These are phyloP conservation scores for Anoplius nigerrimus DNA, from an alignment of 2,888 invertebrate genomes.

Conservation along the genomic window DNA sequence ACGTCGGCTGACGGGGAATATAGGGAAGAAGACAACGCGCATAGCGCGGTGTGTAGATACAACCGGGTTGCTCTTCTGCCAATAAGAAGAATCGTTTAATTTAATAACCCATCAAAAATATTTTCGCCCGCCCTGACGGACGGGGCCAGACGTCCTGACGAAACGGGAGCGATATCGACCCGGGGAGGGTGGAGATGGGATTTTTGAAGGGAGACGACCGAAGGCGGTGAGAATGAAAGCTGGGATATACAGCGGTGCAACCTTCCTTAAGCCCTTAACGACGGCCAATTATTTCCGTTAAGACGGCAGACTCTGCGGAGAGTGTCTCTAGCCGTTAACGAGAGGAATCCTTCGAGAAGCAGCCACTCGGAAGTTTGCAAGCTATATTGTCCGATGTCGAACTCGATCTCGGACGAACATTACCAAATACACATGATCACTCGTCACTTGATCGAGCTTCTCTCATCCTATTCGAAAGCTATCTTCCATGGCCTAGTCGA, in stretches of 20 bases:
- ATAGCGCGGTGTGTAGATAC: slow-evolving; percentile 38
- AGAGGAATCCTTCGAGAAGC: slow-evolving; percentile 34
- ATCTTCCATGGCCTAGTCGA: too few species aligned
- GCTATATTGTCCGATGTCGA: too few species aligned
- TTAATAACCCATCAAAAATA: slow-evolving; percentile 71
- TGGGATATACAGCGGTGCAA: slow-evolving; percentile 31
- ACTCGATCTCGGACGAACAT: too few species aligned
- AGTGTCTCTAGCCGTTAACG: slow-evolving; percentile 51
- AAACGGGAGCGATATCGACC: too few species aligned
- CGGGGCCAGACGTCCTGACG: slow-evolving; percentile 9
- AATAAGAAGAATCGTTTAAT: slow-evolving; percentile 72
- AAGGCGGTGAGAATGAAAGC: slow-evolving; percentile 15
- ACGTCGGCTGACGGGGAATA: slow-evolving; percentile 34
- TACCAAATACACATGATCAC: too few species aligned
- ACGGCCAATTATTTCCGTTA: slow-evolving; percentile 64
- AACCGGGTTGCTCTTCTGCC: slow-evolving; percentile 31
- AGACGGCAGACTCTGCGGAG: slow-evolving; percentile 49
- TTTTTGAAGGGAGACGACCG: slow-evolving; percentile 12
- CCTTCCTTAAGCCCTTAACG: slow-evolving; percentile 58
- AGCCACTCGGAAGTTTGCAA: slow-evolving; percentile 16
- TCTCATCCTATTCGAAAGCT: too few species aligned
- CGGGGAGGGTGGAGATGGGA: slow-evolving; percentile 4
- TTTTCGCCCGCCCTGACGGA: slow-evolving; percentile 42
- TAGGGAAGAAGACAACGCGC: slow-evolving; percentile 18
- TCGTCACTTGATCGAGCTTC: too few species aligned